Evolutionary conservation across 1,140 invertebrate species (phyloP).

Genomic region (Temnothorax nylanderi): DNA sequence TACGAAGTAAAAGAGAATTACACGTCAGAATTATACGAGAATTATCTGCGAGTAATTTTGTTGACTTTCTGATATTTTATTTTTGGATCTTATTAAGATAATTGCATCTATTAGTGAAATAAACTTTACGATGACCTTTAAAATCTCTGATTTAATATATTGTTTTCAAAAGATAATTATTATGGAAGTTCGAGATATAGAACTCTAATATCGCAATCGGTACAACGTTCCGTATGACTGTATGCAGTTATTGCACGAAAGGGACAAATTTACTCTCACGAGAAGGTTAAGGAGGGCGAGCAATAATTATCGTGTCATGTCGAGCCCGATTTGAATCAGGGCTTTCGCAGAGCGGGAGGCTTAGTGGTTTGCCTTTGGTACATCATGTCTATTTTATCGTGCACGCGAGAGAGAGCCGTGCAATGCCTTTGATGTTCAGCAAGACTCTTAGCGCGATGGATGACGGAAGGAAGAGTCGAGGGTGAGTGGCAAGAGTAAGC

Average conservation of each 20-base stretch:
- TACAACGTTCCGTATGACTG: not conserved
- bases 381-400: constrained; percentile 69
- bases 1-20: not conserved
- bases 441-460: constrained; percentile 76
- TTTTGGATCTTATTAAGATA: not conserved
- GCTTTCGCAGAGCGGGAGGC: constrained; percentile 40
- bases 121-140: too few relatives aligned
- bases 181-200: not conserved
- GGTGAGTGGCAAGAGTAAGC: not conserved
- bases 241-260: constrained; percentile 34
- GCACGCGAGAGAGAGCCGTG: constrained; percentile 46
- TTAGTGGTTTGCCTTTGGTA: constrained; percentile 70
- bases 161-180: not conserved
- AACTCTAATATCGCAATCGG: not conserved
- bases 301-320: constrained; percentile 68
- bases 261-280: constrained; percentile 28
- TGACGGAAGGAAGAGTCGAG: constrained; percentile 46
- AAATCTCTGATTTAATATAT: not conserved
- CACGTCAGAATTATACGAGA: not conserved
- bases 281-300: not conserved
- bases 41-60: not conserved
- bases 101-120: not conserved
- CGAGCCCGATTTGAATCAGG: constrained; percentile 65
- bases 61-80: not conserved
- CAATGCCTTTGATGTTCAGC: constrained; percentile 77